Conservation (phyloP, 1,140 invertebrate genomes). For the Dolichoris vasculosae region DNA sequence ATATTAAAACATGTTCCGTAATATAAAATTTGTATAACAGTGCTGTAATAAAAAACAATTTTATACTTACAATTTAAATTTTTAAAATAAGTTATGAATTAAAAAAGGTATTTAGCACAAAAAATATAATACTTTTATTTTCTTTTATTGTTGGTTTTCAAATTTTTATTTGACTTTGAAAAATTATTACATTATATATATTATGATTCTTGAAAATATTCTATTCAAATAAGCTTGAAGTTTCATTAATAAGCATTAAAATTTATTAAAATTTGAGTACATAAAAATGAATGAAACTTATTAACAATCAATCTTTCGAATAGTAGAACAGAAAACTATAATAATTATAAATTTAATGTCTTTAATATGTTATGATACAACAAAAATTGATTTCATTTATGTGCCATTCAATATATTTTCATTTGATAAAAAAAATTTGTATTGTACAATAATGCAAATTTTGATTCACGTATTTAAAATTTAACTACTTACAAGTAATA, state of each 20-base stretch:
- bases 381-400: too few relatives aligned
- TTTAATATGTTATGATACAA: too few relatives aligned
- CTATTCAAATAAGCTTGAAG: neutral
- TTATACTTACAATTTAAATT: neutral
- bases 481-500: too few relatives aligned
- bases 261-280: neutral
- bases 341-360: too few relatives aligned
- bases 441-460: too few relatives aligned
- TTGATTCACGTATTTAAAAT: too few relatives aligned
- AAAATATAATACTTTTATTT: neutral
- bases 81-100: neutral
- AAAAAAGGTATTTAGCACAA: neutral
- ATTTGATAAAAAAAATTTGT: too few relatives aligned
- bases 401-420: too few relatives aligned
- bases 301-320: too few relatives aligned
- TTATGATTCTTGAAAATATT: neutral
- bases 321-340: too few relatives aligned
- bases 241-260: neutral
- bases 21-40: neutral
- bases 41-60: neutral
- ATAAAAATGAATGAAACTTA: too few relatives aligned
- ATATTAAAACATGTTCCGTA: neutral
- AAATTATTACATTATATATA: neutral
- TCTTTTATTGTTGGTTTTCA: neutral
- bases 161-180: neutral